Evolutionary conservation across 2,888 invertebrate genomes (phyloP).

Genomic region (Neria commutata): DNA sequence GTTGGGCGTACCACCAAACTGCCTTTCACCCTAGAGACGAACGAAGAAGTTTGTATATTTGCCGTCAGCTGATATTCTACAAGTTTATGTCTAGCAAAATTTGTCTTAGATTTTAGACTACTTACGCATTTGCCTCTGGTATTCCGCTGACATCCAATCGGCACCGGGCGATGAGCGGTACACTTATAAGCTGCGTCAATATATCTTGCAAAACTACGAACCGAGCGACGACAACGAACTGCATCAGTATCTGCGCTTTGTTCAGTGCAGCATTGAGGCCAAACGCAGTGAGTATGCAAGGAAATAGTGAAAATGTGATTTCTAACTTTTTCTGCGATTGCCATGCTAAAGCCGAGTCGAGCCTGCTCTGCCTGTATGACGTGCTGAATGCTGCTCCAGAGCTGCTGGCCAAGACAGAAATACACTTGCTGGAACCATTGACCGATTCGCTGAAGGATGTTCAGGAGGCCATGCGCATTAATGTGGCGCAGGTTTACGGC

Average conservation of each 20-base stretch:
- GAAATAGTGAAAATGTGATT: too few relatives aligned
- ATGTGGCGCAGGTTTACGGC: conserved; percentile 77
- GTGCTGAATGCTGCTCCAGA: conserved; percentile 82
- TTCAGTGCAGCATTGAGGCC: conserved; percentile 70
- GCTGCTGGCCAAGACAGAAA: conserved; percentile 69
- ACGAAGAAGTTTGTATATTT: conserved; percentile 70
- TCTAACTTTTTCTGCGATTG: too few relatives aligned
- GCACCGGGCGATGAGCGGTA: conserved; percentile 64
- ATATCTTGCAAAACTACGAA: conserved; percentile 66
- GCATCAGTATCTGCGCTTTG: conserved; percentile 71
- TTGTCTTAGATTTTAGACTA: conserved; percentile 67
- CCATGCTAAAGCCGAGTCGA: conserved; percentile 53
- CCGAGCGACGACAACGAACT: conserved; percentile 67
- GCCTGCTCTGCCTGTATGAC: conserved; percentile 79
- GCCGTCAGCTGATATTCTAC: too few relatives aligned
- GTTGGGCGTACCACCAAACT: conserved; percentile 72
- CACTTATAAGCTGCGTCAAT: conserved; percentile 71
- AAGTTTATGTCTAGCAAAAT: conserved; percentile 3
- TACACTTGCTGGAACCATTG: conserved; percentile 60
- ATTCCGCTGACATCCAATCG: conserved; percentile 69
- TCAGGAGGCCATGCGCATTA: conserved; percentile 77
- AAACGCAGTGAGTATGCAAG: conserved; percentile 67
- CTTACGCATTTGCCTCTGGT: conserved; percentile 78
- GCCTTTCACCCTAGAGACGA: conserved; percentile 74
- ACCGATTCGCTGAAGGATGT: conserved; percentile 68